Evolutionary conservation across 1,140 invertebrate species (phyloP).

Genomic region (Diploscapter pachys): DNA sequence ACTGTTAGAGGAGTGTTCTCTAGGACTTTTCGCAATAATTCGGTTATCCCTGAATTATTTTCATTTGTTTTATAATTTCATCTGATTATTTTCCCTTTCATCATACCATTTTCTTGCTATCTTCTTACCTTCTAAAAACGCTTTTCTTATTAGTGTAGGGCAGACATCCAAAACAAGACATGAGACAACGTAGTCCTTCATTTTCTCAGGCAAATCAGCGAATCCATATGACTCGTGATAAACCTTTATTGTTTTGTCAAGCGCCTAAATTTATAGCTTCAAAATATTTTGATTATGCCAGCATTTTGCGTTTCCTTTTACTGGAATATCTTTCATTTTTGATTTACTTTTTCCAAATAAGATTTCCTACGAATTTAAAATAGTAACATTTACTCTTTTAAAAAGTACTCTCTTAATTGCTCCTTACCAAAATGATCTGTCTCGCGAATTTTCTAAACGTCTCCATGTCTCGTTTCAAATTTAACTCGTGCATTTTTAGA

Average conservation of each 20-base stretch:
- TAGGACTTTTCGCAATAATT: constrained; percentile 40
- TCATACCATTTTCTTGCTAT: neutral
- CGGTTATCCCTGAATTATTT: constrained; percentile 36
- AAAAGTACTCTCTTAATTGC: constrained; percentile 28
- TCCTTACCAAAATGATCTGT: neutral
- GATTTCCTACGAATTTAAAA: constrained; percentile 36
- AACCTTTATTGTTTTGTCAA: constrained; percentile 40
- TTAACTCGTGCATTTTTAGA: too few relatives aligned
- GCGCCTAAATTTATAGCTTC: constrained; percentile 29
- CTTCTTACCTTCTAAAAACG: constrained; percentile 45
- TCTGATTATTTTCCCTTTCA: neutral
- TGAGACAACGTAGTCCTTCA: constrained; percentile 36
- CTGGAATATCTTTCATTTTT: constrained; percentile 24
- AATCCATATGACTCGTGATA: constrained; percentile 41
- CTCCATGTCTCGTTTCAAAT: too few relatives aligned
- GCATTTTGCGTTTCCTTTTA: neutral
- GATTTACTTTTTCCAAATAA: constrained; percentile 23
- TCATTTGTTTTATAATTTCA: neutral
- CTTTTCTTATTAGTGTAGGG: constrained; percentile 45
- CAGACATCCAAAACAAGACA: constrained; percentile 47
- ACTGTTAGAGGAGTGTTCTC: constrained; percentile 41
- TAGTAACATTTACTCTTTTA: constrained; percentile 30
- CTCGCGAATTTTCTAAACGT: too few relatives aligned
- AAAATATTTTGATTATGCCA: neutral
- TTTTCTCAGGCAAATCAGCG: constrained; percentile 35